These are phyloP conservation scores for Nephrocerus scutellatus DNA, from an alignment of 2,888 invertebrate genomes.

Conservation along the genomic window DNA sequence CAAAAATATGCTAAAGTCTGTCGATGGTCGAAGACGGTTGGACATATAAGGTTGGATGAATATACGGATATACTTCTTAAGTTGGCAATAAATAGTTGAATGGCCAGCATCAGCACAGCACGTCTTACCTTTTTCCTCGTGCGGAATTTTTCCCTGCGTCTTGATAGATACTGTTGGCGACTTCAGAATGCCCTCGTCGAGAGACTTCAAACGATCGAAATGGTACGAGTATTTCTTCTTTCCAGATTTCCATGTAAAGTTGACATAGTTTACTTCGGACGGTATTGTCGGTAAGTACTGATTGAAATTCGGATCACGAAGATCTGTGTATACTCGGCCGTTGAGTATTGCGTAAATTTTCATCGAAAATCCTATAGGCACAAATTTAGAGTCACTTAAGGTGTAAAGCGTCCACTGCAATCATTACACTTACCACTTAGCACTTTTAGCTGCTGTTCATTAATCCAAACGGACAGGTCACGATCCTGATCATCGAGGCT, in stretches of 20 bases:
- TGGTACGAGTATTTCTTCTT: conserved; percentile 75
- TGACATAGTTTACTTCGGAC: conserved; percentile 82
- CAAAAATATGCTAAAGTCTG: conserved; percentile 80
- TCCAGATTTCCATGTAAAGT: conserved; percentile 86
- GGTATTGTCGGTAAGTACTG: conserved; percentile 85
- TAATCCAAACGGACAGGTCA: conserved; percentile 82
- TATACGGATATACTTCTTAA: conserved; percentile 7
- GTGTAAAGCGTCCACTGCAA: too few relatives aligned
- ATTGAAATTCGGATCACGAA: conserved; percentile 84
- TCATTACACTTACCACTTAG: conserved; percentile 80
- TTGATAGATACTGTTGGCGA: conserved; percentile 84
- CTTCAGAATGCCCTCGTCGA: conserved; percentile 74
- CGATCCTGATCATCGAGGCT: conserved; percentile 32
- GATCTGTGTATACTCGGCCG: conserved; percentile 77
- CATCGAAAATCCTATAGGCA: conserved; percentile 65
- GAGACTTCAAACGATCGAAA: conserved; percentile 78
- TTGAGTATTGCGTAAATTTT: conserved; percentile 85
- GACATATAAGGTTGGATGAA: neutral
- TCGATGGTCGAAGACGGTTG: too few relatives aligned
- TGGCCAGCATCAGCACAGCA: conserved; percentile 1
- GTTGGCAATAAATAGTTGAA: too few relatives aligned
- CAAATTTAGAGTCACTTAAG: conserved; percentile 19
- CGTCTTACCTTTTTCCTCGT: conserved; percentile 69
- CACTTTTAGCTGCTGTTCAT: conserved; percentile 84
- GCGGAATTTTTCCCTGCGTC: conserved; percentile 77